These are phyloP conservation scores for Pontoporia blainvillei DNA, from an alignment of 2,113 vertebrate genomes.

Conservation along the genomic window DNA sequence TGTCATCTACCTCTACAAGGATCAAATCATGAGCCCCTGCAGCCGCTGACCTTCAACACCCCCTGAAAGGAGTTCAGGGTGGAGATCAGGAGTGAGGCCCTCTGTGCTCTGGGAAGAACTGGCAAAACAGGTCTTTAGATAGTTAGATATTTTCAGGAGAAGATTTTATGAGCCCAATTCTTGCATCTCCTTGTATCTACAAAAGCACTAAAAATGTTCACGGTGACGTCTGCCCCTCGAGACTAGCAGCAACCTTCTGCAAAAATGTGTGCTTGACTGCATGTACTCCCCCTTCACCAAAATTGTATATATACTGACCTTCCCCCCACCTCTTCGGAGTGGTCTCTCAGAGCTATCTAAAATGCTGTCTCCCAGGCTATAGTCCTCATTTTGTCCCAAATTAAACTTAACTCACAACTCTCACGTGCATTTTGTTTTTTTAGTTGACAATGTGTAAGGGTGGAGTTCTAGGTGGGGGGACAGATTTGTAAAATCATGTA, in stretches of 20 bases:
- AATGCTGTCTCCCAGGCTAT: not conserved
- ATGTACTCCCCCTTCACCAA: fast-evolving
- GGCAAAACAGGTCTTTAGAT: not conserved
- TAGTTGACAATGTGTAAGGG: not conserved
- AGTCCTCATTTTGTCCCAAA: not conserved
- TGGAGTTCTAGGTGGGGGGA: not conserved
- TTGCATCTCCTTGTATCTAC: not conserved
- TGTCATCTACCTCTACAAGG: not conserved
- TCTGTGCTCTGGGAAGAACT: not conserved
- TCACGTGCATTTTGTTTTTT: not conserved
- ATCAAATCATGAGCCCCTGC: not conserved
- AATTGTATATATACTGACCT: not conserved
- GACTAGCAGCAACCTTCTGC: not conserved
- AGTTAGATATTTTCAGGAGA: not conserved
- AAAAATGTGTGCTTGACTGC: not conserved
- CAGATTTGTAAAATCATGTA: not conserved
- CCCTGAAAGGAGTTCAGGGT: not conserved
- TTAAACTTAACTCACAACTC: not conserved
- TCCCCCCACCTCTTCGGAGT: not conserved
- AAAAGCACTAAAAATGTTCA: not conserved
- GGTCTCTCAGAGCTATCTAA: not conserved
- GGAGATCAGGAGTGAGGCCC: not conserved
- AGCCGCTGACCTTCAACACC: not conserved
- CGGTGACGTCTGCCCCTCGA: not conserved
- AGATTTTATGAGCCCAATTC: not conserved